Evolutionary conservation across 2,113 vertebrate genomes (phyloP).

Genomic region (Dipodomys stephensi): DNA sequence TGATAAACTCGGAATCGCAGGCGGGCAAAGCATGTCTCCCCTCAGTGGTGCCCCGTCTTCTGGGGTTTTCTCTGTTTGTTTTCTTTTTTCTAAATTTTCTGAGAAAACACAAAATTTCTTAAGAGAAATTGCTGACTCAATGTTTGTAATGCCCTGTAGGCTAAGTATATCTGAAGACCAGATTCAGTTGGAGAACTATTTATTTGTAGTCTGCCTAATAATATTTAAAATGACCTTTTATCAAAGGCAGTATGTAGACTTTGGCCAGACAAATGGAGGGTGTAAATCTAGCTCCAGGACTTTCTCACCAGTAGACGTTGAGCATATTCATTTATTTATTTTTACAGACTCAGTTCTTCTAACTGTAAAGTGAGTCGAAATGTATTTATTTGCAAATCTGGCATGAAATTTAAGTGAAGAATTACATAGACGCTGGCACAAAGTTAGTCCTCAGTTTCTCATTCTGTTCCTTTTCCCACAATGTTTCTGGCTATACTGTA

Average conservation of each 20-base stretch:
- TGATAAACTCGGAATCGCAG: not conserved
- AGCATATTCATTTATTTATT: not conserved
- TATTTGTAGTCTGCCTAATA: slow-evolving; percentile 2
- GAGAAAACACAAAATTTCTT: slow-evolving; percentile 43
- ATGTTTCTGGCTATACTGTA: not conserved
- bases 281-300: not conserved
- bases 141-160: slow-evolving; percentile 12
- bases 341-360: slow-evolving; percentile 15
- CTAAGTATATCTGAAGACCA: slow-evolving; percentile 31
- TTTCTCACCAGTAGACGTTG: slow-evolving; percentile 42
- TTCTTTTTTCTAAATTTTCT: not conserved
- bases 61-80: not conserved
- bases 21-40: not conserved
- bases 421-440: not conserved
- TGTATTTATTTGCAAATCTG: not conserved
- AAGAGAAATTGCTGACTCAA: slow-evolving; percentile 48
- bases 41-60: not conserved
- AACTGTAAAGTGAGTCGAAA: slow-evolving; percentile 26
- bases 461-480: not conserved
- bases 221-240: slow-evolving; percentile 55
- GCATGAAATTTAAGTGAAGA: not conserved
- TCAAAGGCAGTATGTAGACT: slow-evolving; percentile 7
- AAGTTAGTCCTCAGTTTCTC: not conserved
- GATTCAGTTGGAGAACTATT: not conserved
- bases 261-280: slow-evolving; percentile 16